Percentiles rank a stretch among this genome's conserved stretches.
Conservation (phyloP, 2,888 invertebrate genomes). For the Ophion ventricosus region DNA sequence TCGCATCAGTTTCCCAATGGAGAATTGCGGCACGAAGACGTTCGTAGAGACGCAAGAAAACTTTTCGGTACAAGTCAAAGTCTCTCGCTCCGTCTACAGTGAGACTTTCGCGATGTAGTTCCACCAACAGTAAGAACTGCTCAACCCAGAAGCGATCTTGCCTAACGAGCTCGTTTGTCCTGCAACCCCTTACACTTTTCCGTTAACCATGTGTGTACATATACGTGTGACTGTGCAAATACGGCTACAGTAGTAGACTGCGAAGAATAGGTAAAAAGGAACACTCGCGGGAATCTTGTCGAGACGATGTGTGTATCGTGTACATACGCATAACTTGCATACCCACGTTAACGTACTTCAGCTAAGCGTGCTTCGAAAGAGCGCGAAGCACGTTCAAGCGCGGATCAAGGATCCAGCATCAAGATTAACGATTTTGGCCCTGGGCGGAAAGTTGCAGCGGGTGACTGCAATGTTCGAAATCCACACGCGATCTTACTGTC, state of each 20-base stretch:
- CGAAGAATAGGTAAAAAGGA: slow-evolving; percentile 39
- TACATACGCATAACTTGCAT: not conserved
- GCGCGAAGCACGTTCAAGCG: slow-evolving; percentile 7
- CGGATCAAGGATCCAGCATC: slow-evolving; percentile 19
- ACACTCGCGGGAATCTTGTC: slow-evolving; percentile 29
- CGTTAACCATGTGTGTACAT: not conserved
- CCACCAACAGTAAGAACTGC: slow-evolving; percentile 35
- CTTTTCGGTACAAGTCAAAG: not conserved
- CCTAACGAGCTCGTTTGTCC: slow-evolving; percentile 60
- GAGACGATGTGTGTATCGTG: not conserved
- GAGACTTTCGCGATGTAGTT: not conserved
- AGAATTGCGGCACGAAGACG: not conserved
- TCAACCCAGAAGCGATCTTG: slow-evolving; percentile 51
- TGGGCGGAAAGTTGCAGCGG: not conserved
- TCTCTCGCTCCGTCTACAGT: not conserved
- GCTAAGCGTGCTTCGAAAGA: not conserved
- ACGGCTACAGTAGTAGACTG: not conserved
- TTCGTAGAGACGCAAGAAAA: not conserved
- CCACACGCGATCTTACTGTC: not conserved
- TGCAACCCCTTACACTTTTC: slow-evolving; percentile 5
- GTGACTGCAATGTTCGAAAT: not conserved
- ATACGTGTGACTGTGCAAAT: slow-evolving; percentile 37
- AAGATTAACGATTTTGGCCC: slow-evolving; percentile 17
- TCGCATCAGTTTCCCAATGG: not conserved
- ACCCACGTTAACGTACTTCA: not conserved